A percentile compares a stretch with the other conserved stretches of the same genome.
phyloP scores from a whole-genome alignment of 2,797 vertebrate species.

The Tapera naevia region DNA sequence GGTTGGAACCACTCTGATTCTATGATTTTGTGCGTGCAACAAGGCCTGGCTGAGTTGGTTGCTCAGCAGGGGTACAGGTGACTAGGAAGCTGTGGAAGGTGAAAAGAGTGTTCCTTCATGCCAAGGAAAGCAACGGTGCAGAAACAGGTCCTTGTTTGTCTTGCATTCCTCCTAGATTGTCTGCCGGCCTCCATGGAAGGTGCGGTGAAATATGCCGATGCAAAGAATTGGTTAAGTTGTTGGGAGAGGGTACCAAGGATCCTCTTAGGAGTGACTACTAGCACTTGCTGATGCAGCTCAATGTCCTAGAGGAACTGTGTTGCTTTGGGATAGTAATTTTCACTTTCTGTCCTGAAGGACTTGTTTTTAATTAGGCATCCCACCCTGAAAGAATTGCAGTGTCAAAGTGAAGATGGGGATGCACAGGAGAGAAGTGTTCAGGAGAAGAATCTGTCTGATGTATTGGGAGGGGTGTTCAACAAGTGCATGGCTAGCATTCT shows the following conservation, averaged over 20 bases:
- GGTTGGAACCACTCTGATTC: no score
- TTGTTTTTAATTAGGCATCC: neutral
- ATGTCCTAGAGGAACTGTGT: neutral
- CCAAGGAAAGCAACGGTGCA: neutral
- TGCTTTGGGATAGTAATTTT: neutral
- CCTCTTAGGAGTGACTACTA: accelerated
- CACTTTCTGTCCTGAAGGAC: neutral
- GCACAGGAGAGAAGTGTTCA: neutral
- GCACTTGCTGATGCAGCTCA: neutral
- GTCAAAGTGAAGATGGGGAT: neutral
- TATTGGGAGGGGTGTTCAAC: neutral
- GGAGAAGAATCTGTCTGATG: neutral
- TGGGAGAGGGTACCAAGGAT: accelerated
- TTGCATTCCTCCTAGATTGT: neutral
- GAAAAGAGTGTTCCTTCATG: neutral
- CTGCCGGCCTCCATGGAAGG: neutral
- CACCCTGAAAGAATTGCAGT: neutral
- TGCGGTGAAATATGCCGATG: neutral
- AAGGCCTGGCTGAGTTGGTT: accelerated
- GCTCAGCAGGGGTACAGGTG: neutral
- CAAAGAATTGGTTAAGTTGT: neutral
- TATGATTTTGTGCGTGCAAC: no score
- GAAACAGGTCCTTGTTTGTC: neutral
- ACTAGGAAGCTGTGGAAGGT: neutral
- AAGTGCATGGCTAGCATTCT: conserved; percentile 10